phyloP scores from a whole-genome alignment of 2,113 vertebrate species.

The Zeus faber region DNA sequence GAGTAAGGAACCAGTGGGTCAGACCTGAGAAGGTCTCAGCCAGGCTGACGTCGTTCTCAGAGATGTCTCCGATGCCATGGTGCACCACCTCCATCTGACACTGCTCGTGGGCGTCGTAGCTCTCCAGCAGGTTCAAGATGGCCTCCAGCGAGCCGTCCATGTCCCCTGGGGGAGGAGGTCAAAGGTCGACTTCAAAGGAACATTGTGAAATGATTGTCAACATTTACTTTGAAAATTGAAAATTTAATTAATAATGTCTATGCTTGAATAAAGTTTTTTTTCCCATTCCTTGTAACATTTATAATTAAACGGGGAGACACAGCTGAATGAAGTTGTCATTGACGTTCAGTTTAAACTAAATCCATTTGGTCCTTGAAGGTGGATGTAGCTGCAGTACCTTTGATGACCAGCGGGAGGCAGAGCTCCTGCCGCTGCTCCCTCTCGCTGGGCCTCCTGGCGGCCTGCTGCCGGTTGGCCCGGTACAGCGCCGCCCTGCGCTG shows the following conservation, averaged over 20 bases:
- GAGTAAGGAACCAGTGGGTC: no score
- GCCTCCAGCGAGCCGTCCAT: conserved; percentile 93
- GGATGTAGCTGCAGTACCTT: not conserved
- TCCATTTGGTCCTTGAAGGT: no score
- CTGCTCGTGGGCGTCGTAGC: conserved; percentile 83
- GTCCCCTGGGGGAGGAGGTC: conserved; percentile 74
- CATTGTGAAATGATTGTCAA: no score
- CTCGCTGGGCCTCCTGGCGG: conserved; percentile 69
- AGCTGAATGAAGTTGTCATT: no score
- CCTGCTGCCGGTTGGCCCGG: conserved; percentile 64
- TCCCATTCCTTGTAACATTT: no score
- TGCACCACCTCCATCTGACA: conserved; percentile 86
- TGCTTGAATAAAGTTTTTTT: no score
- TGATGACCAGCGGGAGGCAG: conserved; percentile 71
- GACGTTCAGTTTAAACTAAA: no score
- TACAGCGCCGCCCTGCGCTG: conserved; percentile 74
- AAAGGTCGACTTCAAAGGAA: conserved; percentile 5
- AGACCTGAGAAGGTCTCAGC: conserved; percentile 86
- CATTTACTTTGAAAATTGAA: no score
- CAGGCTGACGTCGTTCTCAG: conserved; percentile 86
- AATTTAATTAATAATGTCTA: no score
- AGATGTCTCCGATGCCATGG: conserved; percentile 89
- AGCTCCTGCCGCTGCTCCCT: conserved; percentile 55
- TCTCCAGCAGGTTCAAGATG: conserved; percentile 84
- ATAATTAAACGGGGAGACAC: no score